Evolutionary conservation across 2,797 vertebrate species (phyloP), one percentile per base, ranked within the genome.

Genomic region (Ptychadena robeensis): DNA sequence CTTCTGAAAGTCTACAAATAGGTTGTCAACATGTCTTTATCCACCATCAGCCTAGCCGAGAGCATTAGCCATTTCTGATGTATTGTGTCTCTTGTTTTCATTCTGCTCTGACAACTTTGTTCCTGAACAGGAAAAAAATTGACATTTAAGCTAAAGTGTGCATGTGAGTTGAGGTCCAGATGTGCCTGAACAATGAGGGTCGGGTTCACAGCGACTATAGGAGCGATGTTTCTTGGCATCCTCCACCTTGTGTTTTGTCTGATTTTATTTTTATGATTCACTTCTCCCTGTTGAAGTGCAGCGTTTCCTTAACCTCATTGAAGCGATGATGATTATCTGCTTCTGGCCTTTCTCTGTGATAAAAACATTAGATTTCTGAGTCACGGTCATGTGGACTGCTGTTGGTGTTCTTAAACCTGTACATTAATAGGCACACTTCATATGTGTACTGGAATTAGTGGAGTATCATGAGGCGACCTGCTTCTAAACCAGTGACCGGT

Each of bases 241-340:
- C 0, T 18, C 72, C 34, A n/a, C 32, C 1, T n/a, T 25, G 44
- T 75, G 53, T 73, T 68, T 37, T 59, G 72, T 75, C 44, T 53
- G 4, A 75, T 69, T 44, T 14, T n/a, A n/a, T n/a, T n/a, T 27
- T 69, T 59, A 82, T 82, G 72, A 82, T 82, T 69, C 64, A 75
- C 72, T 82, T 9, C 18, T 68, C 44, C 27, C 14, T 34, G 14
- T 38, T 61, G 5, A 57, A 38, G 12, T 59, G 7, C 18, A 31
- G 44, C 25, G 0, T 69, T 35, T 65, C 61, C 27, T 71, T 44
- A 12, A 63, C 32, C 31, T 59, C 9, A 25, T 3, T 27, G 30
- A 11, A 9, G 27, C 6, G 18, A 53, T 53, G n/a, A 6, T 6
- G 9, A 61, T 28, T 28, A 61, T 61, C n/a, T 8, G 9, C 2